phyloP scores from a whole-genome alignment of 2,888 invertebrate species.

The Acheta domesticus region DNA sequence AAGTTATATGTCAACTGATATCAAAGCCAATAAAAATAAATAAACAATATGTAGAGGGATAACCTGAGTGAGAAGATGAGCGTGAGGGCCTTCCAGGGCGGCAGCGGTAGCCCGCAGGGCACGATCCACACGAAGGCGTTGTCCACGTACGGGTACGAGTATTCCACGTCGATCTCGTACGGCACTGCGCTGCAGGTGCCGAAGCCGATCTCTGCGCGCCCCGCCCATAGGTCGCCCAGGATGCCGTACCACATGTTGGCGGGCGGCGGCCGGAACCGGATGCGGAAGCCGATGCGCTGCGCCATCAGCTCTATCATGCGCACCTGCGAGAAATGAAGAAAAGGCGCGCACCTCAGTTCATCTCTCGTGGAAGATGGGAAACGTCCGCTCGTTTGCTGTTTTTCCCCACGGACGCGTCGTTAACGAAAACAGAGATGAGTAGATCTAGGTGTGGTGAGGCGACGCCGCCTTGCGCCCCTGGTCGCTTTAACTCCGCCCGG shows the following conservation, averaged over 20 bases:
- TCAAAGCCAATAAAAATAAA: no score
- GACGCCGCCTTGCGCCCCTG: no score
- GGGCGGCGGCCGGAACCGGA: background rate
- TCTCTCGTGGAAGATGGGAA: background rate
- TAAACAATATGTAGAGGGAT: no score
- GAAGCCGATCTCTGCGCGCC: background rate
- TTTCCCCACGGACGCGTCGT: no score
- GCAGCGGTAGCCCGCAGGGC: background rate
- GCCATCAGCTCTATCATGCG: background rate
- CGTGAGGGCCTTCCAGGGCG: constrained; percentile 8
- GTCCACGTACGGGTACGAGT: background rate
- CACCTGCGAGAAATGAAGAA: background rate
- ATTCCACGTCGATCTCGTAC: background rate
- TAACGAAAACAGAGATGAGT: fast-evolving
- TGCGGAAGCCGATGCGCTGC: background rate
- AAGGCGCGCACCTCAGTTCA: background rate
- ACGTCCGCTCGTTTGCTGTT: no score
- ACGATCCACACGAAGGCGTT: background rate
- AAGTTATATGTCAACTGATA: background rate
- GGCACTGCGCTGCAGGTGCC: background rate
- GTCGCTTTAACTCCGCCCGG: no score
- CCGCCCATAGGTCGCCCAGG: background rate
- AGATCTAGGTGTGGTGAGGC: no score
- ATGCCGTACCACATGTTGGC: background rate
- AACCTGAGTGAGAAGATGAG: background rate